Conservation (phyloP, 2,113 vertebrate species). For the Harpagus bidentatus region DNA sequence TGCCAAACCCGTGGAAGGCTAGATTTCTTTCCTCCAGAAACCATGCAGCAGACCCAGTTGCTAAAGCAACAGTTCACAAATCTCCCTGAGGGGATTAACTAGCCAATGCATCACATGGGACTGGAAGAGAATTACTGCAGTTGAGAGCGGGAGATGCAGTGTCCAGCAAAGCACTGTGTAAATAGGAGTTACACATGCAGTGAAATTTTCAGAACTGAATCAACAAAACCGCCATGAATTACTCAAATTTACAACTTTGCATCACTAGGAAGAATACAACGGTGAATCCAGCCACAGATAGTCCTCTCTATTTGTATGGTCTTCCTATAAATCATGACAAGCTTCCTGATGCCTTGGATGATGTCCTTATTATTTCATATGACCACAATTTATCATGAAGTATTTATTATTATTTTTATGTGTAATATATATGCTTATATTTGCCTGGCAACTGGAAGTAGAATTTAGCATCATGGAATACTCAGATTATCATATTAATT, state of each 20-base stretch:
- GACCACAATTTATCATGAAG: neutral
- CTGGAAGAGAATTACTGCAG: neutral
- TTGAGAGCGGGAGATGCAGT: neutral
- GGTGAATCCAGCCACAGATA: neutral
- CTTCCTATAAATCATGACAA: neutral
- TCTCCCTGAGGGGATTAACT: neutral
- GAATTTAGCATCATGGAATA: neutral
- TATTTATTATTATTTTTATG: neutral
- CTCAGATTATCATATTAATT: constrained; percentile 48
- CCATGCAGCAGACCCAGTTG: neutral
- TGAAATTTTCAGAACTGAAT: neutral
- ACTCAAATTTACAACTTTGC: neutral
- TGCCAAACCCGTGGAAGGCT: neutral
- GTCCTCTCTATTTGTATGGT: neutral
- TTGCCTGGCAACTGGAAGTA: neutral
- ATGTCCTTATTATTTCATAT: neutral
- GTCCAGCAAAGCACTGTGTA: neutral
- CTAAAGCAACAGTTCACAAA: neutral
- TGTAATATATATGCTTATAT: neutral
- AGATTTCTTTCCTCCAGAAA: neutral
- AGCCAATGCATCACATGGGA: neutral
- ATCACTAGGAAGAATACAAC: neutral
- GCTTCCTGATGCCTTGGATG: neutral
- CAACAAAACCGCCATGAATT: neutral
- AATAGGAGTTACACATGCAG: neutral